Evolutionary conservation across 1,140 invertebrate genomes (phyloP).

Genomic region (Leucophenga varia): DNA sequence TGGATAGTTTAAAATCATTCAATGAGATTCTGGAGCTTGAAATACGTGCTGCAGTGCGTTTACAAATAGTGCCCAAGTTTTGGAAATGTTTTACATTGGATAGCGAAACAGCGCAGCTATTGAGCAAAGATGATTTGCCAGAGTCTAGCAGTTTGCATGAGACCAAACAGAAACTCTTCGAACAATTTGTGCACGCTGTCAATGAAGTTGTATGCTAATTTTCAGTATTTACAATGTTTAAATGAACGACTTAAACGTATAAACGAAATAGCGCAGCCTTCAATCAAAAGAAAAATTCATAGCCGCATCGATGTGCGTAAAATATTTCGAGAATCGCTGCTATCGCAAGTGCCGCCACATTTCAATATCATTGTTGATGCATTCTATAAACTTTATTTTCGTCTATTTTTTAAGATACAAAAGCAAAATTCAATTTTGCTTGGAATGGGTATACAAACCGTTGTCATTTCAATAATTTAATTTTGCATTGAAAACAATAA

Average conservation of each 20-base stretch:
- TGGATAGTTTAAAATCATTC: constrained; percentile 26
- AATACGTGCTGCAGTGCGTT: constrained; percentile 31
- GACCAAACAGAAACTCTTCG: constrained; percentile 11
- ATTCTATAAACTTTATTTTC: constrained; percentile 77
- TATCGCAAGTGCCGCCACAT: constrained; percentile 70
- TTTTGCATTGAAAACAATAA: neutral
- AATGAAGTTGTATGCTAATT: constrained; percentile 29
- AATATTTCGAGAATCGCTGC: constrained; percentile 63
- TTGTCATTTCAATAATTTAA: neutral
- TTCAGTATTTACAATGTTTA: constrained; percentile 19
- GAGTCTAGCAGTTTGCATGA: too few relatives aligned
- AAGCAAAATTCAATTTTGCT: constrained; percentile 22
- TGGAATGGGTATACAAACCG: constrained; percentile 8
- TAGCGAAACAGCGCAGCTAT: constrained; percentile 5
- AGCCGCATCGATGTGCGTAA: constrained; percentile 16
- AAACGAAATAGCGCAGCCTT: neutral
- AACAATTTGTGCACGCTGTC: constrained; percentile 29
- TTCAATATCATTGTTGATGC: constrained; percentile 70
- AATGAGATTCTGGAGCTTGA: constrained; percentile 31
- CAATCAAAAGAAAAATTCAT: constrained; percentile 1
- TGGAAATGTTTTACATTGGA: constrained; percentile 36
- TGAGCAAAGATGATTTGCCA: constrained; percentile 1
- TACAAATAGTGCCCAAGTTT: constrained; percentile 39
- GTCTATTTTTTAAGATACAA: constrained; percentile 67
- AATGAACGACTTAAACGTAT: constrained; percentile 19